Evolutionary conservation across 2,797 vertebrate species (phyloP).

Genomic region (Platalea minor): DNA sequence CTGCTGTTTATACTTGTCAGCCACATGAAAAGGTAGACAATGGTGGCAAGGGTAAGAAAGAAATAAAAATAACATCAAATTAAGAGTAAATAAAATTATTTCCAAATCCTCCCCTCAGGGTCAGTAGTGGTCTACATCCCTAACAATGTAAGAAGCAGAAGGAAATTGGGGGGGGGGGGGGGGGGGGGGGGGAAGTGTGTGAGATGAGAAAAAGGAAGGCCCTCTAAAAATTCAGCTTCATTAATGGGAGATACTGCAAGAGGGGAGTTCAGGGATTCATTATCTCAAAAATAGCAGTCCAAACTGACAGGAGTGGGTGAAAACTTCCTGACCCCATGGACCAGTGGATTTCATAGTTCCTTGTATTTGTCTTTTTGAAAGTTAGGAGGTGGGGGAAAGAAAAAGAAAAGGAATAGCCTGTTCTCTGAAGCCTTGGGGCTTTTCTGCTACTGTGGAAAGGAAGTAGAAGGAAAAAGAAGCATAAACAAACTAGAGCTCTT

Average conservation of each 20-base stretch:
- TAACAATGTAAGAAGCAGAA: neutral
- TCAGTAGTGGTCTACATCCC: neutral
- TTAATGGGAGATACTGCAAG: conserved; percentile 34
- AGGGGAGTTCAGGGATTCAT: conserved; percentile 56
- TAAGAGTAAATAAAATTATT: neutral
- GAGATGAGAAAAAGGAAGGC: neutral
- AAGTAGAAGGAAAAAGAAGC: conserved; percentile 12
- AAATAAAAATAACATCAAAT: neutral
- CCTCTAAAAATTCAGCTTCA: neutral
- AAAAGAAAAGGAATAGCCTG: neutral
- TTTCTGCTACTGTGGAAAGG: neutral
- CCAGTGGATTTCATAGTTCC: conserved; percentile 19
- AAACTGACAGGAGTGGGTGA: conserved; percentile 36
- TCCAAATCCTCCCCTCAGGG: neutral
- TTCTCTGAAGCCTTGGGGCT: conserved; percentile 14
- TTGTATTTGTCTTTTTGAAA: conserved; percentile 37
- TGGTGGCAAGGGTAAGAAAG: neutral
- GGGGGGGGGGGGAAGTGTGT: neutral
- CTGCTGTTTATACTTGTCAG: neutral
- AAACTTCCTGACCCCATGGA: conserved; percentile 50
- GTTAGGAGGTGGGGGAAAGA: neutral
- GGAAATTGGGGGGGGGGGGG: neutral
- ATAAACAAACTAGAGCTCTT: conserved; percentile 68
- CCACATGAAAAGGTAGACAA: neutral
- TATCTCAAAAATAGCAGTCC: conserved; percentile 55